Base-by-base conservation (phyloP, 53 echinoderm and acorn worm genomes). In the Hippasteria phrygiana region DNA sequence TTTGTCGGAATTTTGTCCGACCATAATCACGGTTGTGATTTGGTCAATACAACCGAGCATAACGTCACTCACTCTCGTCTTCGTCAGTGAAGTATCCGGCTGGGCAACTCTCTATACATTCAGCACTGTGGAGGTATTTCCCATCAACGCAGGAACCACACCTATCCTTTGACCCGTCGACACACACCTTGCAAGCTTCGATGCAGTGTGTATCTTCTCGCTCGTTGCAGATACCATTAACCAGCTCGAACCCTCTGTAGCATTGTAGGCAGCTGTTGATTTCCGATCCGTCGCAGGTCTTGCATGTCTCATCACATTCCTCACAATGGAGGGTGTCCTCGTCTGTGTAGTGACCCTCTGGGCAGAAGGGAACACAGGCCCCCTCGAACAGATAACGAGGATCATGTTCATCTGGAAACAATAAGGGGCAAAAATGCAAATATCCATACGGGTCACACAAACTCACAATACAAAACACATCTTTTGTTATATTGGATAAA, bases 301-400 rank as follows among this genome's bases (percentile, higher is more conserved):
- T 18, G 37, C 97, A 97, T 4, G 87, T 90, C 28, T 83, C 78
- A 34, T 97, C 88, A 45, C 97, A 97, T 12, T 82, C 78, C 31
- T 56, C 73, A 67, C 97, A 97, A 2, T 38, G 75, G 1, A 77
- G 73, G 16, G 67, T 87, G 14, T 55, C 46, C 14, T 47, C 45
- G 43, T 95, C 89, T 13, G 53, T 62, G 38, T 74, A 93, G 55
- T 41, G 78, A 34, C 87, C 92, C 3, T 6, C 13, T 1, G 91
- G 94, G 53, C 96, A 96, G 87, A 90, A 91, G 18, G 78, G 55
- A 10, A 96, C 87, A 38, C 96, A 96, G 0, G 92, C 88, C 32
- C 92, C 90, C 46, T 93, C 93, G 27, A 93, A 56, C 16, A 93
- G 90, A 39, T 84, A 96, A 43, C 77, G 82, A 12, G 45, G 28